Conservation (phyloP, 1,140 invertebrate genomes). For the Lerema accius region DNA sequence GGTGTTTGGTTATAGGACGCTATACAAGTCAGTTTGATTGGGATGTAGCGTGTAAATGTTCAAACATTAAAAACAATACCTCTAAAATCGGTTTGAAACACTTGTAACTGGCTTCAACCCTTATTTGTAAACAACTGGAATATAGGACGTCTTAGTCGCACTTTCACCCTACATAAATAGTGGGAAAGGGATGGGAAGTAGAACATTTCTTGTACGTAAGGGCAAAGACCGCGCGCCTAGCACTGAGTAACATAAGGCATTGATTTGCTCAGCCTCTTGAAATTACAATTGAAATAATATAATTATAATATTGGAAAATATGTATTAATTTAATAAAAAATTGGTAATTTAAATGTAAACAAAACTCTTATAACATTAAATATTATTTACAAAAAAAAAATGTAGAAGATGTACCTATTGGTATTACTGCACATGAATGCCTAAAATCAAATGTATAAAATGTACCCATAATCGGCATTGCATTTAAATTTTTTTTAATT, state of each 20-base stretch:
- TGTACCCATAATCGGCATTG: too few relatives aligned
- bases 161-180: constrained; percentile 1
- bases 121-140: constrained; percentile 36
- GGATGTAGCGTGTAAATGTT: neutral
- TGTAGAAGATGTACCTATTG: too few relatives aligned
- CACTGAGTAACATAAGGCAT: neutral
- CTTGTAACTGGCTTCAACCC: constrained; percentile 11
- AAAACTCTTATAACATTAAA: too few relatives aligned
- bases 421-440: too few relatives aligned
- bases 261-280: too few relatives aligned
- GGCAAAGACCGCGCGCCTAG: constrained; percentile 21
- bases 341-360: too few relatives aligned
- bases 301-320: too few relatives aligned
- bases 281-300: neutral
- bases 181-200: constrained; percentile 24
- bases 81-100: constrained; percentile 14
- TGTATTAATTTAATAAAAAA: too few relatives aligned
- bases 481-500: too few relatives aligned
- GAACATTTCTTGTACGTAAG: constrained; percentile 2
- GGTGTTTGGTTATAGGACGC: constrained; percentile 33
- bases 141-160: constrained; percentile 5
- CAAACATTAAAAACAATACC: constrained; percentile 2
- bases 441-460: too few relatives aligned
- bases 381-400: too few relatives aligned
- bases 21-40: constrained; percentile 8